A percentile compares a stretch with the other conserved stretches of the same genome.
These are phyloP conservation scores for Rhabditophanes sp. DNA, from an alignment of 2,888 invertebrate genomes.

Conservation along the genomic window DNA sequence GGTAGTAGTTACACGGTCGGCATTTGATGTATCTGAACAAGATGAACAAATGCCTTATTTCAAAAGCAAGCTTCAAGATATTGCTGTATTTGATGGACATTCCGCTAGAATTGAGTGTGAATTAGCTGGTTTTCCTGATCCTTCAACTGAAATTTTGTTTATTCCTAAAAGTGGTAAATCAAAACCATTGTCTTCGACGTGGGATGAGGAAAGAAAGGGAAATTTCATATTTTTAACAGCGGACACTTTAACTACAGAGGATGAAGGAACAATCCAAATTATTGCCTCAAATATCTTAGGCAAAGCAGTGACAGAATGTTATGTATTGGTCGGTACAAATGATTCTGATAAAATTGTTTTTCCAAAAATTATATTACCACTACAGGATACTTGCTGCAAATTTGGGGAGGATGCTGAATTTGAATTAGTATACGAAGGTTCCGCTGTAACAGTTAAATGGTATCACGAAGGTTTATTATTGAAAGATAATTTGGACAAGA, in stretches of 20 bases:
- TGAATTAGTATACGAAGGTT: conserved; percentile 30
- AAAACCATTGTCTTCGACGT: conserved; percentile 9
- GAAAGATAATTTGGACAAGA: too few relatives aligned
- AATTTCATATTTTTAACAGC: too few relatives aligned
- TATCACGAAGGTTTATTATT: conserved; percentile 32
- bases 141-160: conserved; percentile 27
- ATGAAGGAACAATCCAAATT: conserved; percentile 28
- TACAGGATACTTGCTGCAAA: conserved; percentile 31
- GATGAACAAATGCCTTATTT: conserved; percentile 18
- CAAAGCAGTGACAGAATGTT: conserved; percentile 21
- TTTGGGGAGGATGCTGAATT: conserved; percentile 22
- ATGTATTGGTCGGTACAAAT: conserved; percentile 27
- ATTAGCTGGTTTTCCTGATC: conserved; percentile 14
- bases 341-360: too few relatives aligned
- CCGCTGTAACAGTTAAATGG: conserved; percentile 37
- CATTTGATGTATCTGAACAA: conserved; percentile 2
- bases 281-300: conserved; percentile 29
- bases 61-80: conserved; percentile 17
- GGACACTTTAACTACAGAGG: too few relatives aligned
- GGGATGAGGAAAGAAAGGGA: conserved; percentile 26
- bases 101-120: conserved; percentile 22
- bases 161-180: conserved; percentile 16
- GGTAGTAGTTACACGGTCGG: conserved; percentile 10
- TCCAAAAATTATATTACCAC: too few relatives aligned
- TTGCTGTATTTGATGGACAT: conserved; percentile 24